Percentiles rank a stretch among this genome's conserved stretches.
These are phyloP conservation scores for Litoditis marina DNA, from an alignment of 2,888 invertebrate genomes.

Conservation along the genomic window DNA sequence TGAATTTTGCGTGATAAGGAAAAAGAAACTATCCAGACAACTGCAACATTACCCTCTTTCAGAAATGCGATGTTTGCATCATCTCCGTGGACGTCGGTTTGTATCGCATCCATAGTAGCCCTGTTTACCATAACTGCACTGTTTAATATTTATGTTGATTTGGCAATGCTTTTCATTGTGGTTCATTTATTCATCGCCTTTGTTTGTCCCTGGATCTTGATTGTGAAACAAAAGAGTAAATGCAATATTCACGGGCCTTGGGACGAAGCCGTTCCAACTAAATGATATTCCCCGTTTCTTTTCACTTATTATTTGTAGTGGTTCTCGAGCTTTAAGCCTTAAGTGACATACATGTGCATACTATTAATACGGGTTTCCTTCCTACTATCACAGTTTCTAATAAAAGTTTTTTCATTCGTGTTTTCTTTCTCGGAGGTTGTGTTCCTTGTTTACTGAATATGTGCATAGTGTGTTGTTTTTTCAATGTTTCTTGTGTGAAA, in stretches of 20 bases:
- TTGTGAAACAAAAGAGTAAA: constrained; percentile 64
- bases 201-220: constrained; percentile 64
- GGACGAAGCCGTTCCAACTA: constrained; percentile 77
- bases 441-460: too few relatives aligned
- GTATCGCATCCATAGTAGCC: constrained; percentile 50
- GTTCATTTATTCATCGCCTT: constrained; percentile 62
- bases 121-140: constrained; percentile 28
- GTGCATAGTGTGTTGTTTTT: too few relatives aligned
- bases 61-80: constrained; percentile 26
- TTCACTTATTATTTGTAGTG: too few relatives aligned
- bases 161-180: constrained; percentile 25
- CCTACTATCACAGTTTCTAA: too few relatives aligned
- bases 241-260: constrained; percentile 91
- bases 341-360: too few relatives aligned
- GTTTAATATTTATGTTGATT: constrained; percentile 18
- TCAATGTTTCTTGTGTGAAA: too few relatives aligned
- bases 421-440: too few relatives aligned
- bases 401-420: too few relatives aligned
- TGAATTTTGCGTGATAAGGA: background rate
- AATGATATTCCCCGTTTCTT: too few relatives aligned
- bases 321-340: too few relatives aligned
- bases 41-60: too few relatives aligned
- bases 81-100: constrained; percentile 50
- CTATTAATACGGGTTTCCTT: too few relatives aligned
- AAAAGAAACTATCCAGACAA: background rate